phyloP scores from a whole-genome alignment of 1,140 invertebrate genomes.

The Chymomyza costata region DNA sequence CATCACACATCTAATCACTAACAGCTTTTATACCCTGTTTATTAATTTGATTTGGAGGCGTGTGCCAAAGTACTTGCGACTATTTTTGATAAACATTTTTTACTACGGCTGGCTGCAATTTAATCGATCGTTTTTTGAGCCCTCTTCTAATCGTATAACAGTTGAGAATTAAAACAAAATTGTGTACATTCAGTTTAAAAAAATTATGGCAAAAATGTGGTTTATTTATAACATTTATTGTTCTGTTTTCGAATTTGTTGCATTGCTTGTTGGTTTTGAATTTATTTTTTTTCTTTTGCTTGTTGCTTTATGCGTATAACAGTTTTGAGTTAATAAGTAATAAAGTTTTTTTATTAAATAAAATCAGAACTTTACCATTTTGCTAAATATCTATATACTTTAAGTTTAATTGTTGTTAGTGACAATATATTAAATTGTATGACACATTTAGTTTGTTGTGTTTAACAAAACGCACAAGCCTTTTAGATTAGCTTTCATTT shows the following conservation, averaged over 20 bases:
- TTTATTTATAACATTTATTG: conserved; percentile 62
- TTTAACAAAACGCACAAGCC: conserved; percentile 46
- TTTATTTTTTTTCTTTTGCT: conserved; percentile 16
- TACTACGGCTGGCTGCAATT: too few species aligned
- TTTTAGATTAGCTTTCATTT: conserved; percentile 9
- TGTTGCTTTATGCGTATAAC: conserved; percentile 38
- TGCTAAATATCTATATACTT: too few species aligned
- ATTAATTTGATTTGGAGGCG: too few species aligned
- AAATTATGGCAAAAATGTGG: conserved; percentile 9
- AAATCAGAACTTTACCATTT: too few species aligned
- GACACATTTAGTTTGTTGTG: conserved; percentile 24
- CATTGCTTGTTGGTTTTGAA: conserved; percentile 30
- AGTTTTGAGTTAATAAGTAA: conserved; percentile 36
- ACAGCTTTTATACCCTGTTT: too few species aligned
- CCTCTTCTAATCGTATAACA: too few species aligned
- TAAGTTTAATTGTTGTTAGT: too few species aligned
- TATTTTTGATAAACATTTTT: too few species aligned
- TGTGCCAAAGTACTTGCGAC: too few species aligned
- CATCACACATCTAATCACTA: too few species aligned
- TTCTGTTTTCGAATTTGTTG: conserved; percentile 60
- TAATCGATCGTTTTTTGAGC: conserved; percentile 59
- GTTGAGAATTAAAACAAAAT: background rate
- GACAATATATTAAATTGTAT: conserved; percentile 27
- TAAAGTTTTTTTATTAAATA: conserved; percentile 16
- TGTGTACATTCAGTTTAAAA: background rate